Evolutionary conservation across 2,888 invertebrate species (phyloP).

Genomic region (Lepidocyrtinus sp.): DNA sequence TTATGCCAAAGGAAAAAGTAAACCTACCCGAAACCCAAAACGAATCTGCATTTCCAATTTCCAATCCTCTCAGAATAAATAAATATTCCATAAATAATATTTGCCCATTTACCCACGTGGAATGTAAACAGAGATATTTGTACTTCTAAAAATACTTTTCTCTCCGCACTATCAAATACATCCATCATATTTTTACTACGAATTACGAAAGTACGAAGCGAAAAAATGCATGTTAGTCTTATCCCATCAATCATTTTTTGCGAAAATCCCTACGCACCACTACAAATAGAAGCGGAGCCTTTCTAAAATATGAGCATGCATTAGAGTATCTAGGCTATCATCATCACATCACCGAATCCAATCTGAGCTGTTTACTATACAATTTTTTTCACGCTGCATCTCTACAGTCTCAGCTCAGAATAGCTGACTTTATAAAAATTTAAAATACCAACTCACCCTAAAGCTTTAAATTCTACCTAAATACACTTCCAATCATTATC

Average conservation of each 20-base stretch:
- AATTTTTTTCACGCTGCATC: not conserved
- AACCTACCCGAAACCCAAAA: not conserved
- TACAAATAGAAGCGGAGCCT: not conserved
- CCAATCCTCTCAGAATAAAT: too few species aligned
- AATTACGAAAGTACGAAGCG: not conserved
- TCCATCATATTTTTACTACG: not conserved
- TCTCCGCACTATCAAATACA: not conserved
- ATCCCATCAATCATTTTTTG: not conserved
- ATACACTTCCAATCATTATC: not conserved
- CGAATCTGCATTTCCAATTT: too few species aligned
- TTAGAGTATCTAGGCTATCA: not conserved
- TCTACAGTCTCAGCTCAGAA: not conserved
- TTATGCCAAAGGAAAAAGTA: too few species aligned
- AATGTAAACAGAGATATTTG: too few species aligned
- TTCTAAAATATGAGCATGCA: too few species aligned
- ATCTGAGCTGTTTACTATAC: not conserved
- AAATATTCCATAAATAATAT: too few species aligned
- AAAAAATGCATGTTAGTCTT: too few species aligned
- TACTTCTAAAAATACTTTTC: not conserved
- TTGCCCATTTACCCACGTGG: not conserved
- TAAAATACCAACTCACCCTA: too few species aligned
- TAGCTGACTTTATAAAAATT: not conserved
- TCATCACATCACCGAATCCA: not conserved
- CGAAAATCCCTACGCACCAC: not conserved
- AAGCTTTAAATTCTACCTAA: not conserved